These are phyloP conservation scores for Anagyrus pseudococci DNA, from an alignment of 2,888 invertebrate genomes.

Conservation along the genomic window DNA sequence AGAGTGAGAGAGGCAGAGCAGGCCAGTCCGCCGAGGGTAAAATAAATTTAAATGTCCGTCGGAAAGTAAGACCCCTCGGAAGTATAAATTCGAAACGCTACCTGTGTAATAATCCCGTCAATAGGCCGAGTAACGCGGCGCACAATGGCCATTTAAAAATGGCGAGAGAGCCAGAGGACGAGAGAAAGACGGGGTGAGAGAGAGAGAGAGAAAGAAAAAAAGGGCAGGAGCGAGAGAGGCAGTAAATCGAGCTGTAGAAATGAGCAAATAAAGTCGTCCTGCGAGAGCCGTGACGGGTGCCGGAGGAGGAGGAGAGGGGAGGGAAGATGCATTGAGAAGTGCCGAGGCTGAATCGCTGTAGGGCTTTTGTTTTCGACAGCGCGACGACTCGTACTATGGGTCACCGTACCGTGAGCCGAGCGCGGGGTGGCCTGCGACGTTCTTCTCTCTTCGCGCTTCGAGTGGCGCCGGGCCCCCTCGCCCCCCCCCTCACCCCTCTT, in stretches of 20 bases:
- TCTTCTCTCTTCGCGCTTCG: background rate
- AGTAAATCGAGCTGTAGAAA: conserved; percentile 7
- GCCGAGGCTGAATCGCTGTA: background rate
- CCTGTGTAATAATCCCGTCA: background rate
- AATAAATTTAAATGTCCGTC: too few relatives aligned
- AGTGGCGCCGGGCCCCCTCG: too few relatives aligned
- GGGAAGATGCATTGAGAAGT: background rate
- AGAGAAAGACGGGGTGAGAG: background rate
- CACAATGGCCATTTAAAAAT: background rate
- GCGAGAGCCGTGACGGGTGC: background rate
- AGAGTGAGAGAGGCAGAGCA: too few relatives aligned
- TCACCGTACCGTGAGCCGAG: background rate
- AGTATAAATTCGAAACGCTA: background rate
- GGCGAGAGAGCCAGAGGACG: too few relatives aligned
- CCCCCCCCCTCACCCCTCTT: background rate
- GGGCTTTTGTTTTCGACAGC: conserved; percentile 24
- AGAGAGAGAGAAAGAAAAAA: background rate
- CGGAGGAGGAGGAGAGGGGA: background rate
- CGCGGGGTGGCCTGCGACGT: background rate
- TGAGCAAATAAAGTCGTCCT: background rate
- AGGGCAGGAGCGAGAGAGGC: background rate
- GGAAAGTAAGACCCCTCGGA: too few relatives aligned
- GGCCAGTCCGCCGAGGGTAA: too few relatives aligned
- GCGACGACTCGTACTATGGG: background rate
- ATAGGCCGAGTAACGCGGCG: background rate